Evolutionary conservation across 2,113 vertebrate genomes (phyloP), one percentile per base, ranked within the genome.

Genomic region (Reinhardtius hippoglossoides): DNA sequence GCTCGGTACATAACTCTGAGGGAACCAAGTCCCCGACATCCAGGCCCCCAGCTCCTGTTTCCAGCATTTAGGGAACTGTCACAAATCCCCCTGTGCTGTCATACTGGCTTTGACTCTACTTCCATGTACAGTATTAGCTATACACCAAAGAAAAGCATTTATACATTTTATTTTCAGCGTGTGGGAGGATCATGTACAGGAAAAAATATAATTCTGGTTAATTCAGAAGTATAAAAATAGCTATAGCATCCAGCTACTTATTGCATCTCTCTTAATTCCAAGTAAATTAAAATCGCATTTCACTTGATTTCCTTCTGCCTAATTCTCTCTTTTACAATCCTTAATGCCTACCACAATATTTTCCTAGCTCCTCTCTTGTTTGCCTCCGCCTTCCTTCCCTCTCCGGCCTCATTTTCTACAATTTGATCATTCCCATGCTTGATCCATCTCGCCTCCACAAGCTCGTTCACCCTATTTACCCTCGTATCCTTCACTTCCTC

Each of bases 401-500:
- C 40, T 13, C 40, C 23, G 3, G 50, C 58, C 67, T 4, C 13
- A 23, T 48, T 24, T 59, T 20, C 57, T 20, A 44, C 60, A 72
- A 48, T 76, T 79, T 40, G 67, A 77, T 80, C 72, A 61, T 64
- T 31, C 58, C 60, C 18, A 31, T 13, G 35, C 63, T 63, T 21
- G 66, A 72, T 78, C 40, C 72, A 76, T 83, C 67, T 5, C 27
- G n/a, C 60, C 65, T 78, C 70, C 65, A 42, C 20, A 21, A 76
- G 66, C 69, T 58, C 78, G 60, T 66, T 80, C 66, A 37, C 67
- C 77, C 61, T 23, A 73, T 82, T 76, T 74, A 73, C 59, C 44
- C 61, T n/a, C 52, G 27, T 31, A 81, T 85, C 73, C 71, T 65
- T 74, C 52, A 77, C 79, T 86, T 86, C 76, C 78, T 72, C 63